Evolutionary conservation across 2,797 vertebrate genomes (phyloP).

Genomic region (Phrynocephalus vlangalii): DNA sequence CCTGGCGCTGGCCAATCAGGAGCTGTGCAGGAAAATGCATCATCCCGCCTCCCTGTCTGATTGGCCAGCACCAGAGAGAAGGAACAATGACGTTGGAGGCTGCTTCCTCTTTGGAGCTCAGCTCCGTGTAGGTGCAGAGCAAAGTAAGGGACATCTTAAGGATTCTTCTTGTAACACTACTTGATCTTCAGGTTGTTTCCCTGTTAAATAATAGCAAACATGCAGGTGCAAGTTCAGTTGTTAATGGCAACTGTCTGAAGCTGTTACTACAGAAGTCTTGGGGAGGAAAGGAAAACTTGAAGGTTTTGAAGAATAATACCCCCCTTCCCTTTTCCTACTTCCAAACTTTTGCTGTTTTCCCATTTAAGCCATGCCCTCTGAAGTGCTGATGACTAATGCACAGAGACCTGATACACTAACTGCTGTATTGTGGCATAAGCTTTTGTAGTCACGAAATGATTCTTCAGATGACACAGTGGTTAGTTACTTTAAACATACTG

Average conservation of each 20-base stretch:
- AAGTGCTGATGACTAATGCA: neutral
- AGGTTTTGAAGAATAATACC: neutral
- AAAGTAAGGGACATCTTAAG: too few species aligned
- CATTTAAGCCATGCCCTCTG: neutral
- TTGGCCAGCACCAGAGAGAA: too few species aligned
- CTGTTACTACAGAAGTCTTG: neutral
- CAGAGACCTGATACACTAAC: neutral
- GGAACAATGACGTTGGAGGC: too few species aligned
- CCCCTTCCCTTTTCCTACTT: neutral
- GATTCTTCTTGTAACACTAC: neutral
- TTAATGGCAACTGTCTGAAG: neutral
- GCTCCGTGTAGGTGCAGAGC: too few species aligned
- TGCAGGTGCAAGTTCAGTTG: too few species aligned
- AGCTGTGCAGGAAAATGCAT: too few species aligned
- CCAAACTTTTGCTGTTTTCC: neutral
- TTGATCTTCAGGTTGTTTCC: neutral
- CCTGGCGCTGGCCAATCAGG: too few species aligned
- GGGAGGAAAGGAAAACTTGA: neutral
- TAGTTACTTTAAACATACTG: neutral
- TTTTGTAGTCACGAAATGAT: neutral
- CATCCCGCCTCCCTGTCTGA: too few species aligned
- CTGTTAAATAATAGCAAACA: neutral
- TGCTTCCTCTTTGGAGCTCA: too few species aligned
- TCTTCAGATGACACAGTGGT: neutral
- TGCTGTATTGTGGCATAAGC: neutral